A percentile compares a stretch with the other conserved stretches of the same genome.
phyloP scores from a whole-genome alignment of 1,140 invertebrate genomes.

The Anastrepha ludens region DNA sequence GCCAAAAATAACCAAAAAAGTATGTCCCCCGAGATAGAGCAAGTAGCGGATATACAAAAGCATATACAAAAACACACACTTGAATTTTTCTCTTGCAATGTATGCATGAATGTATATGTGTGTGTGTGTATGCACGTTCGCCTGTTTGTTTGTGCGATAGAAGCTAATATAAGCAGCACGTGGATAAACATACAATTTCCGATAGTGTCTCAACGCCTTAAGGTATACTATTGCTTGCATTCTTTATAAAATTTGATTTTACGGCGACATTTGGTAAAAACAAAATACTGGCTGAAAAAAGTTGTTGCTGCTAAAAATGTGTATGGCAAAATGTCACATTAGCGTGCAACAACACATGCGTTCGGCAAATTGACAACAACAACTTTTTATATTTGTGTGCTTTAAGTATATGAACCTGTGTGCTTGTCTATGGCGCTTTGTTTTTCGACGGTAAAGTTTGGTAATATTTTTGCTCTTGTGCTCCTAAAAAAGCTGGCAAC shows the following conservation, averaged over 20 bases:
- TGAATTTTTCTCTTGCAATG: background rate
- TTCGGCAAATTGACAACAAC: slow-evolving; percentile 47
- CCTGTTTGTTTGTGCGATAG: background rate
- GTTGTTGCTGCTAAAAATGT: background rate
- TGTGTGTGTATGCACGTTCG: background rate
- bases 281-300: background rate
- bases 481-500: background rate
- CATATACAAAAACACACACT: background rate
- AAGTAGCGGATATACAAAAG: slow-evolving; percentile 12
- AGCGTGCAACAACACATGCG: slow-evolving; percentile 12
- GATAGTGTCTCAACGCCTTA: slow-evolving; percentile 6
- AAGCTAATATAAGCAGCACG: slow-evolving; percentile 7
- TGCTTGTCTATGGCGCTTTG: slow-evolving; percentile 1
- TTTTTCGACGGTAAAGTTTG: background rate
- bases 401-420: background rate
- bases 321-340: background rate
- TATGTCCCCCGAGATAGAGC: slow-evolving; percentile 1
- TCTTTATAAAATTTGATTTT: slow-evolving; percentile 30
- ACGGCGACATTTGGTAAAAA: background rate
- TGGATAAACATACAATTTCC: slow-evolving; percentile 22
- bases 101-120: background rate
- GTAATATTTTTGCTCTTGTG: background rate
- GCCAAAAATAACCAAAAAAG: slow-evolving; percentile 10
- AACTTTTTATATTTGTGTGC: slow-evolving; percentile 17
- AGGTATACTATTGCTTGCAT: background rate